A percentile compares a stretch with the other conserved stretches of the same genome.
phyloP scores from a whole-genome alignment of 2,888 invertebrate species.

The Drosophila mercatorum region DNA sequence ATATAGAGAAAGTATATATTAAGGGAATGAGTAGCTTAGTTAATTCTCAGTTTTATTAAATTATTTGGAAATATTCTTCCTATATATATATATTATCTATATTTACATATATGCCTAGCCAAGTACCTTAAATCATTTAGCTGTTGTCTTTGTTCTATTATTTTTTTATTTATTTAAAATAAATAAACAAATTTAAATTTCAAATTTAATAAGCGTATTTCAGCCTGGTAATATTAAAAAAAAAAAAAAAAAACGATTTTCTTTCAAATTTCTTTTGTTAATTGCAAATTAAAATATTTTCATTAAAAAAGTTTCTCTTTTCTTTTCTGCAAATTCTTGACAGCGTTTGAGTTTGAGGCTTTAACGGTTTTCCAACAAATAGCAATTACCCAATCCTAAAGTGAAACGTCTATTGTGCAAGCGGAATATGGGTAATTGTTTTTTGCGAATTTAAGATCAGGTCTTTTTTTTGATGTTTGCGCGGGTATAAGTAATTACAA shows the following conservation, averaged over 20 bases:
- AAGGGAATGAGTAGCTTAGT: no score
- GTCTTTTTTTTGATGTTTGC: not conserved
- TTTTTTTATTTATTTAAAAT: not conserved
- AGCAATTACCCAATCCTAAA: not conserved
- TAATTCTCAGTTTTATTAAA: no score
- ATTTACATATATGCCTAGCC: no score
- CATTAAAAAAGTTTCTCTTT: not conserved
- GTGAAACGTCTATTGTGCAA: not conserved
- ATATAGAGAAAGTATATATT: not conserved
- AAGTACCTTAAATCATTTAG: no score
- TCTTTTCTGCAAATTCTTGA: not conserved
- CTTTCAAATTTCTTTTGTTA: not conserved
- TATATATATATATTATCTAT: no score
- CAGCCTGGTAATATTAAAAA: no score
- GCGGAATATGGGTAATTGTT: not conserved
- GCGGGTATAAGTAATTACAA: no score
- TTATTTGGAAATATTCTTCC: no score
- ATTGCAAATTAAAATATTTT: not conserved
- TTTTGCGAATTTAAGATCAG: not conserved
- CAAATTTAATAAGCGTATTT: not conserved
- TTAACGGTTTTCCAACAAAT: not conserved
- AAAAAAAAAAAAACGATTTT: no score
- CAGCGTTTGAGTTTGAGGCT: not conserved
- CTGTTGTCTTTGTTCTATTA: not conserved
- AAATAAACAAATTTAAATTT: not conserved